These are phyloP conservation scores for Crax fasciolata DNA, from an alignment of 2,797 vertebrate species.

Conservation along the genomic window DNA sequence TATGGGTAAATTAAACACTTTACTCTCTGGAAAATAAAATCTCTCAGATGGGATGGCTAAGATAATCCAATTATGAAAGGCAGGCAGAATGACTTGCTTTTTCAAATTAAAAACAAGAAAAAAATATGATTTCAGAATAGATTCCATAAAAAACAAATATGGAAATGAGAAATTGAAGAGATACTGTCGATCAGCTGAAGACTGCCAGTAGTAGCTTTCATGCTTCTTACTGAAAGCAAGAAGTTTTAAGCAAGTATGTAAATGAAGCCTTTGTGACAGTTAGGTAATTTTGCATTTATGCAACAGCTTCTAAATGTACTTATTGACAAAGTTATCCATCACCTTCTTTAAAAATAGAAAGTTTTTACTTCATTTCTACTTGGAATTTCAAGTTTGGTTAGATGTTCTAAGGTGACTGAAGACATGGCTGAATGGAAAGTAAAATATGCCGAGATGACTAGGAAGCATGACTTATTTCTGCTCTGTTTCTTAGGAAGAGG, in stretches of 20 bases:
- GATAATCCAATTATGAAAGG: slow-evolving; percentile 19
- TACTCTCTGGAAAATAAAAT: slow-evolving; percentile 9
- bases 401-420: not conserved
- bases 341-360: not conserved
- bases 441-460: not conserved
- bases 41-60: not conserved
- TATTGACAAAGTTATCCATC: not conserved
- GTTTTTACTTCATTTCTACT: not conserved
- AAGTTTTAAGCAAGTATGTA: not conserved
- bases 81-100: not conserved
- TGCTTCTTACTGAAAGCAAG: not conserved
- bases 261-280: accelerated
- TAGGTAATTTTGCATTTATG: not conserved
- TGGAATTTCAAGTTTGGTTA: not conserved
- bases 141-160: not conserved
- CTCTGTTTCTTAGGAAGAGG: not conserved
- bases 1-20: not conserved
- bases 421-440: not conserved
- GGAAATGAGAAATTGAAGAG: not conserved
- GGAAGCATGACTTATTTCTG: not conserved
- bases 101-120: not conserved
- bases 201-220: not conserved
- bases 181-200: not conserved
- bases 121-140: not conserved
- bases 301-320: not conserved